Base-by-base conservation (phyloP, 2,113 vertebrate species). In the Thunnus maccoyii region DNA sequence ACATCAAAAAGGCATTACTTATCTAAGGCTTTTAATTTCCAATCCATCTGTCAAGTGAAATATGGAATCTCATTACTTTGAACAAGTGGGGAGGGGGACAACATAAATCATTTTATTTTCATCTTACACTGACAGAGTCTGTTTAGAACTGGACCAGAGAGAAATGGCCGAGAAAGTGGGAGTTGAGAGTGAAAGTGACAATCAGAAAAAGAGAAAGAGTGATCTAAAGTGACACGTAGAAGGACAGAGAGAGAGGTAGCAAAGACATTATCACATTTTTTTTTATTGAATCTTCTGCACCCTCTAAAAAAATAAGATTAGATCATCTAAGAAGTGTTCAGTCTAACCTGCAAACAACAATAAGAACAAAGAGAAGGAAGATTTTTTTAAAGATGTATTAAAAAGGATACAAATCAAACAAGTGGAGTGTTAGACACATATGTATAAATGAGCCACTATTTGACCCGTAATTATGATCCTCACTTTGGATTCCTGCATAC, bases 1-100 rank as follows among this genome's bases (percentile, higher is more conserved):
- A 90, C 91, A 95, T 95, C 94, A 94, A 94, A 94, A 95, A 94
- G 90, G 87, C 94, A 95, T 95, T 94, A 95, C 92, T 95, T 95
- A 94, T 94, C 93, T 91, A 89, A 90, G 90, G 90, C 89, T 93
- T 93, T 95, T 95, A 94, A 95, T 95, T 95, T 94, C 86, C 89
- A 94, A 94, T 95, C 90, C 94, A 93, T 95, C 94, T 95, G 93
- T 94, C 94, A 93, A 88, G 86, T 71, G 93, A 95, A 95, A 94
- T 94, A 93, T 93, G 91, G 92, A 95, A 94, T 95, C 93, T 94
- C 92, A 94, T 95, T 95, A 94, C 91, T 94, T 94, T 94, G 91
- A 95, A 95, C 93, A 94, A 94, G 93, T 93, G 85, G 88, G 91
- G 91, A 90, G 91, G 87, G 92, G 91, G 86, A 89, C 90, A 91